phyloP scores from a whole-genome alignment of 2,113 vertebrate genomes.

The Onychostruthus taczanowskii region DNA sequence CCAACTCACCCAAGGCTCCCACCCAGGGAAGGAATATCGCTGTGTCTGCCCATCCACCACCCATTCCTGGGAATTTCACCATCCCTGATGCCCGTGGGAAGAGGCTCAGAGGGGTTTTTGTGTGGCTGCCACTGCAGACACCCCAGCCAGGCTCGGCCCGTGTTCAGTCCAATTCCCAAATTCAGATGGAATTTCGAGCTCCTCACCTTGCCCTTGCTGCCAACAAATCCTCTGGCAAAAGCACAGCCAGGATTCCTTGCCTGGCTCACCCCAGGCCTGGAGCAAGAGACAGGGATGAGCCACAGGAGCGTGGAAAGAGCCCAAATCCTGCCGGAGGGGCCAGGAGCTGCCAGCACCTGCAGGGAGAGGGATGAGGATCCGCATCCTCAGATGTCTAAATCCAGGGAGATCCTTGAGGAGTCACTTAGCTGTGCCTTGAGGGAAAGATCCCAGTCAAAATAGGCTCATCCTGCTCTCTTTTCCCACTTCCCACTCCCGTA shows the following conservation, averaged over 20 bases:
- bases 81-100: background rate
- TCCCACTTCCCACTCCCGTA: background rate
- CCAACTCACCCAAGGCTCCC: background rate
- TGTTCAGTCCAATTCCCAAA: background rate
- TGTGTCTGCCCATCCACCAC: background rate
- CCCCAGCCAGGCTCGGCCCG: background rate
- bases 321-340: background rate
- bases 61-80: background rate
- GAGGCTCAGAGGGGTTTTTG: background rate
- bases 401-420: background rate
- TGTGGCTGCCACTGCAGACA: background rate
- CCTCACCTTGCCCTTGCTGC: background rate
- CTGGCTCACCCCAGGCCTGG: background rate
- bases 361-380: background rate
- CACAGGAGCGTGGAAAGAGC: background rate
- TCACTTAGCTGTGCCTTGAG: rapidly evolving
- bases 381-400: background rate
- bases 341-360: background rate
- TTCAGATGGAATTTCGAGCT: background rate
- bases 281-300: background rate
- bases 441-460: background rate
- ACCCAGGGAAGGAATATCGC: background rate
- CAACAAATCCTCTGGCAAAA: background rate
- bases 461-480: background rate
- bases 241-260: background rate